Base-by-base conservation (phyloP, 1,140 invertebrate genomes). In the Lanistes nyassanus region DNA sequence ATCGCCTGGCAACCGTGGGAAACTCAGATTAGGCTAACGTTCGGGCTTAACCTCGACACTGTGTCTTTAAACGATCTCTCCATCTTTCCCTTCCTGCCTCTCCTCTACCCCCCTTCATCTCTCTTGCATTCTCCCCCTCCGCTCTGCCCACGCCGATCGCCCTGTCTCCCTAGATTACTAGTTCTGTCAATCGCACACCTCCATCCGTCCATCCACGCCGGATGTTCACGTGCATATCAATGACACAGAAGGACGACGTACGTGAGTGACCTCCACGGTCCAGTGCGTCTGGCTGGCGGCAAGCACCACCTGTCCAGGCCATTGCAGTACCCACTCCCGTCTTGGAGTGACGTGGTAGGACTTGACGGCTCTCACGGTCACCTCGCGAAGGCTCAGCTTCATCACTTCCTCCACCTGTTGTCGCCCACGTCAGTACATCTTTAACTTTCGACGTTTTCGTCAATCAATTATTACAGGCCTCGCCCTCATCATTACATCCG, bases 251-350 rank as follows among this genome's bases (percentile, higher is more conserved):
- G 56, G 23, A 9, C 39, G 26, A 53, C 66, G 47, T 70, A 86
- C 85, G 82, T 88, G 82, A 13, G 85, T 87, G 65, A 89, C 87
- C 66, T 90, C 88, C 13, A 84, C 70, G 21, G 89, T 89, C 89
- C 89, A 90, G 80, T 89, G 88, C 26, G 89, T 84, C 70, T 87
- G 87, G 68, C 87, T 87, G 47, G 88, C 85, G 23, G 88, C 88
- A 29, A 90, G 83, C 5, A 90, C 88, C 11, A 90, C 82, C 82
- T 90, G 89, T 9, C 89, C 89, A 0, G 89, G 88, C 88, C 88
- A 90, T 75, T 88, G 82, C 64, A 88, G 56, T 19, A 90, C 88
- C 89, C 89, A 90, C 60, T 89, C 82, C 36, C 78, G 76, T 2
- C 89, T 76, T n/a, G 80, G 78, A 13, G 75, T 84, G 42, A 80